A percentile compares a stretch with the other conserved stretches of the same genome.
These are phyloP conservation scores for Acipenser oxyrinchus DNA, from an alignment of 2,797 vertebrate genomes.

Conservation along the genomic window DNA sequence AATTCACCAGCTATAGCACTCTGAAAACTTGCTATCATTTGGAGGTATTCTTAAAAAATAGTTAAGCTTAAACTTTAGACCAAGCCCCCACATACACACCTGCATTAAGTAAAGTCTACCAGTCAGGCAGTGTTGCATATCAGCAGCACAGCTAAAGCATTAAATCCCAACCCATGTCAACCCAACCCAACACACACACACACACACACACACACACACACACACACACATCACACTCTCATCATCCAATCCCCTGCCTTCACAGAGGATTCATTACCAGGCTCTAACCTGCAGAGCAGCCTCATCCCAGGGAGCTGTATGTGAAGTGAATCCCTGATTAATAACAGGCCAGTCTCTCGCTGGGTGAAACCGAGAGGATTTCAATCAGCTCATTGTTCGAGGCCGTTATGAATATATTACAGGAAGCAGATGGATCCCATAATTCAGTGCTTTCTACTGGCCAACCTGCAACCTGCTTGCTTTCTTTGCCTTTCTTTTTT, in stretches of 20 bases:
- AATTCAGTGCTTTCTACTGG: conserved; percentile 52
- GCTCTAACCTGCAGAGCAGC: conserved; percentile 54
- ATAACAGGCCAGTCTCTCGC: conserved; percentile 55
- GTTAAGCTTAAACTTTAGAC: too few relatives aligned
- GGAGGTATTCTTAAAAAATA: too few relatives aligned
- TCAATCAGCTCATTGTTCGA: conserved; percentile 57
- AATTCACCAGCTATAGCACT: too few relatives aligned
- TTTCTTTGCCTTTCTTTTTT: conserved; percentile 12
- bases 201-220: conserved; percentile 23
- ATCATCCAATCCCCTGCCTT: not conserved
- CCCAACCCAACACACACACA: not conserved
- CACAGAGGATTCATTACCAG: conserved; percentile 20
- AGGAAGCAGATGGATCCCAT: conserved; percentile 58
- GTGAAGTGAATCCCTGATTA: conserved; percentile 73
- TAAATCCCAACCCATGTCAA: not conserved
- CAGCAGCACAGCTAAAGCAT: not conserved
- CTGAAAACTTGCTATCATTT: too few relatives aligned
- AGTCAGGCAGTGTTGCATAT: too few relatives aligned
- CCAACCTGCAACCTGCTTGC: conserved; percentile 38
- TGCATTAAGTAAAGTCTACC: too few relatives aligned
- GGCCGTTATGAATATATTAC: conserved; percentile 58
- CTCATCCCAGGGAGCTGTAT: conserved; percentile 61
- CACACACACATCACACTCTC: not conserved
- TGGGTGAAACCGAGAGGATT: conserved; percentile 42
- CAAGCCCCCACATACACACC: too few relatives aligned